phyloP scores from a whole-genome alignment of 1,140 invertebrate species.

The Drosophila trapezifrons region DNA sequence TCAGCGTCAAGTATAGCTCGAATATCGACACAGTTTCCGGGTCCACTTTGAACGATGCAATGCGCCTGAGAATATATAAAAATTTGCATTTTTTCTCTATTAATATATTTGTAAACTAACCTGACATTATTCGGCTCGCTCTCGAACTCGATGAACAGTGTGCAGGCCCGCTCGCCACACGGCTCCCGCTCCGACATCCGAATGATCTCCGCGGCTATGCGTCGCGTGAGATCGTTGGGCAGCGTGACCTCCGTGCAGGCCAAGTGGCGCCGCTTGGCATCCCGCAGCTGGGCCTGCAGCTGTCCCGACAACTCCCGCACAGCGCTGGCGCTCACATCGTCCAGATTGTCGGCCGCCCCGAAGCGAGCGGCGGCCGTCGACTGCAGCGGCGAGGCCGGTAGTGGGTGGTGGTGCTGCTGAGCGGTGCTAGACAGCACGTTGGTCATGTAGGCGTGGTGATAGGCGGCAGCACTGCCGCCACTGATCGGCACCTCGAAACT shows the following conservation, averaged over 20 bases:
- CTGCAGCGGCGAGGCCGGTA: conserved; percentile 68
- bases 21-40: conserved; percentile 93
- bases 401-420: conserved; percentile 28
- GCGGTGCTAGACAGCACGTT: conserved; percentile 57
- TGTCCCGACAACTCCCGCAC: conserved; percentile 87
- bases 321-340: conserved; percentile 77
- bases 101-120: no score
- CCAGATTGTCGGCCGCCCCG: conserved; percentile 62
- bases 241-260: conserved; percentile 92
- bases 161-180: conserved; percentile 91
- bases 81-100: background rate
- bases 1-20: conserved; percentile 92
- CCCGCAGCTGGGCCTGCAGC: conserved; percentile 90
- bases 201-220: conserved; percentile 90
- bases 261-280: conserved; percentile 91
- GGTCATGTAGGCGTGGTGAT: conserved; percentile 63
- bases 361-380: conserved; percentile 63
- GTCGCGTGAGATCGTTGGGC: conserved; percentile 90
- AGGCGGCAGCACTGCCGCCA: conserved; percentile 48
- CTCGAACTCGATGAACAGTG: conserved; percentile 90
- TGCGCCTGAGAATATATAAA: conserved; percentile 59
- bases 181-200: conserved; percentile 93
- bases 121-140: conserved; percentile 86
- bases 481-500: conserved; percentile 59
- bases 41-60: conserved; percentile 91